Base-by-base conservation (phyloP, 2,888 invertebrate species). In the Carpatolechia fugitivella region DNA sequence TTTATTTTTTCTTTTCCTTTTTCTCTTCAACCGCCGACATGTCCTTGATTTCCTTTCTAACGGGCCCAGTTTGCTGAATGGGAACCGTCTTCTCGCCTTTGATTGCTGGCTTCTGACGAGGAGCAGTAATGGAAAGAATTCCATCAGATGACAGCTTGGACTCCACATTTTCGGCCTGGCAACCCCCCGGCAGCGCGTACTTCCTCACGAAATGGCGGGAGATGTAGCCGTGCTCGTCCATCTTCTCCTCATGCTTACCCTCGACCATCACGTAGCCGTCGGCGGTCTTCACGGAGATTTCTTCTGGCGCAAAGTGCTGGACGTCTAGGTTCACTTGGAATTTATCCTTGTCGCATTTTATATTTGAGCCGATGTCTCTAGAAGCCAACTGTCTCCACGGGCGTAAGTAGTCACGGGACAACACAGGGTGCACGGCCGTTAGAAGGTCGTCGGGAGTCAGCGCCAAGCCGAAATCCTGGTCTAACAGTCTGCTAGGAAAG, bases 61-160 rank as follows among this genome's bases (percentile, higher is more conserved):
- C 74, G 0, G 84, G 82, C 1, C 84, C 83, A 0, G 79, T 83
- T 47, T 76, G 76, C 0, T 71, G 48, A 31, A 83, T 74, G 0
- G 79, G 75, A 14, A 83, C 72, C 13, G 57, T 58, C 13, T 76
- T 62, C 54, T 78, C 80, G 1, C 74, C 74, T 41, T 78, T 67
- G 31, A 72, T 31, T 0, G 73, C 71, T 0, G 75, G 70, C 2
- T 68, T 57, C 55, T 73, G 74, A 54, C 66, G 68, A 0, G 94
- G 94, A 11, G 93, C 94, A 11, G 91, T 92, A 29, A 95, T 90
- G 30, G 92, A 93, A 29, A 95, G 82, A 16, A 95, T 91, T 0
- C 95, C 95, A 72, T 95, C 95, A 0, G 94, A 92, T 1, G 95
- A 95, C 29, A 96, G 82, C 29, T 90, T 92, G 0, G 95, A 95